A percentile compares a stretch with the other conserved stretches of the same genome.
Evolutionary conservation across 2,797 vertebrate genomes (phyloP).

Genomic region (Diplodus puntazzo): DNA sequence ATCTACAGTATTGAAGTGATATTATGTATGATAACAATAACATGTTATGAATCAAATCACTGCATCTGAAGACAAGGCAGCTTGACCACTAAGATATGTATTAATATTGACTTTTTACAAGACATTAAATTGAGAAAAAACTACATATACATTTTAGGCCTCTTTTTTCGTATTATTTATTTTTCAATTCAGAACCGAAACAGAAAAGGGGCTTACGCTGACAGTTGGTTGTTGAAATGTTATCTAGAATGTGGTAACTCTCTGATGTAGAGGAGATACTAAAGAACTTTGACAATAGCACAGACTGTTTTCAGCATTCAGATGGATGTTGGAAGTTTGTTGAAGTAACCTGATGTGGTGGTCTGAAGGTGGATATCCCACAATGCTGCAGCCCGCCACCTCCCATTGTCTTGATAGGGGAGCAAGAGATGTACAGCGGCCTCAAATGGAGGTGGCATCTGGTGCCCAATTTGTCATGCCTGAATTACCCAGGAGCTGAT

Average conservation of each 20-base stretch:
- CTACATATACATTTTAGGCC: not conserved
- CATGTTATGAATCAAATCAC: not conserved
- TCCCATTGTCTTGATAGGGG: conserved; percentile 84
- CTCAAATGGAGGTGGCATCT: conserved; percentile 90
- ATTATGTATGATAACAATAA: not conserved
- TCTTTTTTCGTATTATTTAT: not conserved
- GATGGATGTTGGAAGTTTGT: conserved; percentile 74
- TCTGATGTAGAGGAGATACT: conserved; percentile 27
- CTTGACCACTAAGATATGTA: not conserved
- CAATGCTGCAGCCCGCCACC: conserved; percentile 81
- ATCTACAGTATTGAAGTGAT: not conserved
- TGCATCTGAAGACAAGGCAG: conserved; percentile 5
- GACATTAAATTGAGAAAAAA: not conserved
- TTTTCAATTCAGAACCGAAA: not conserved
- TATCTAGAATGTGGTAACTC: not conserved
- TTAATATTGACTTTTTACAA: not conserved
- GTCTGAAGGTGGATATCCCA: conserved; percentile 82
- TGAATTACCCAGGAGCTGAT: conserved; percentile 90
- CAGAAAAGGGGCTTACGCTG: not conserved
- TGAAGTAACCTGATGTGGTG: conserved; percentile 71
- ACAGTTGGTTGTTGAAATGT: not conserved
- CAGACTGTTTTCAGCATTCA: conserved; percentile 53
- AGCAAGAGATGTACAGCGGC: conserved; percentile 83
- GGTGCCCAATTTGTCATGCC: conserved; percentile 90
- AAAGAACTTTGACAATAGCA: conserved; percentile 39